A percentile compares a stretch with the other conserved stretches of the same genome.
Conservation (phyloP, 2,797 vertebrate species). For the Phoebastria nigripes region DNA sequence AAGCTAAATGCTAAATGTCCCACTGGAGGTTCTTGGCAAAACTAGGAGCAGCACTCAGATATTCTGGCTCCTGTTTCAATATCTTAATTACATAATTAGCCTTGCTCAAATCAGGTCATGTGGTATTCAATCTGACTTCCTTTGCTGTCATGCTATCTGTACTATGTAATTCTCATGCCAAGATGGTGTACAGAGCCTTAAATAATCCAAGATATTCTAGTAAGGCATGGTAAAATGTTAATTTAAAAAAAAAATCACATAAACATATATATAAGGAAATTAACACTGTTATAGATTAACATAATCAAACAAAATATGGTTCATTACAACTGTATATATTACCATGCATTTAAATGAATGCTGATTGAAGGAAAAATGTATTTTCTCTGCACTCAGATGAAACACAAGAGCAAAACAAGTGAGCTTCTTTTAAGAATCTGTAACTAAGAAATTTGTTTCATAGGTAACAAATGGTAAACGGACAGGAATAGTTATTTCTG, state of each 20-base stretch:
- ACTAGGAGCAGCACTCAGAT: constrained; percentile 27
- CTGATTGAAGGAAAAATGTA: constrained; percentile 56
- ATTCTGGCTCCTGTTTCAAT: constrained; percentile 52
- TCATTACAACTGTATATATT: constrained; percentile 70
- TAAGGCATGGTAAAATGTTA: constrained; percentile 43
- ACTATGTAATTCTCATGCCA: constrained; percentile 53
- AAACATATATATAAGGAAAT: constrained; percentile 73
- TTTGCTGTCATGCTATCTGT: constrained; percentile 51
- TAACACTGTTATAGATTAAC: constrained; percentile 72
- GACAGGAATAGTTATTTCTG: constrained; percentile 51
- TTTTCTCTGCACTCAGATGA: constrained; percentile 44
- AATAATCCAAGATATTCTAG: constrained; percentile 63
- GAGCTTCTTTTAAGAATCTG: constrained; percentile 23
- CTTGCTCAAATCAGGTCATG: constrained; percentile 51
- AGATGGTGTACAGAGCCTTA: constrained; percentile 28
- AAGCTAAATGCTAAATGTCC: constrained; percentile 28
- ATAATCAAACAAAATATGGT: constrained; percentile 74
- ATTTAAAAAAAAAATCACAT: constrained; percentile 67
- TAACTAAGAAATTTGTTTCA: constrained; percentile 49
- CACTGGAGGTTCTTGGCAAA: not conserved
- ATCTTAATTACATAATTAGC: constrained; percentile 63
- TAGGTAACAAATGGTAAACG: constrained; percentile 47
- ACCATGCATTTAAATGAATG: constrained; percentile 63
- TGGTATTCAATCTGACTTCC: constrained; percentile 55
- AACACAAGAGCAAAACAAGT: constrained; percentile 41